These are phyloP conservation scores for Oscheius onirici DNA, from an alignment of 2,888 invertebrate species.

Conservation along the genomic window DNA sequence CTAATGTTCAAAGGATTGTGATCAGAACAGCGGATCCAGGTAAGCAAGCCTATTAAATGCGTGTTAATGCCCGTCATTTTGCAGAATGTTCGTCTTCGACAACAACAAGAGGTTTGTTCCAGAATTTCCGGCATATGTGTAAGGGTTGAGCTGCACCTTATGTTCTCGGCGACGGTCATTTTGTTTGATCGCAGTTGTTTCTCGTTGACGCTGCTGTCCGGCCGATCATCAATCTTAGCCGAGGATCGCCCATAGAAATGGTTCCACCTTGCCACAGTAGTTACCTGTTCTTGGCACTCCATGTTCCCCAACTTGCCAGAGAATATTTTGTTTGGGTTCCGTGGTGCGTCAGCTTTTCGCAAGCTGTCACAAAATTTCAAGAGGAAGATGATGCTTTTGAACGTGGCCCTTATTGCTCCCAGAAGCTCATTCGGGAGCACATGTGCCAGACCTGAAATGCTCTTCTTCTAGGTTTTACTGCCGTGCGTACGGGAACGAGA, in stretches of 20 bases:
- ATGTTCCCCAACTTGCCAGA: neutral
- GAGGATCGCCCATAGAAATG: conserved; percentile 12
- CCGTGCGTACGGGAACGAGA: conserved; percentile 22
- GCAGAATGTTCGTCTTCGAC: conserved; percentile 19
- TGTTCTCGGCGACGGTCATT: conserved; percentile 30
- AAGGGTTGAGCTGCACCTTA: conserved; percentile 25
- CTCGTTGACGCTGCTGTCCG: conserved; percentile 24
- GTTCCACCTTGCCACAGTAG: neutral
- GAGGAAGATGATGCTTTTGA: neutral
- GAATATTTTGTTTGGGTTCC: neutral
- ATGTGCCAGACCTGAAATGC: neutral
- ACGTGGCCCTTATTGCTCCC: conserved; percentile 3
- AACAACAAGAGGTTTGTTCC: conserved; percentile 18
- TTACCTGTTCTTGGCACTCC: neutral
- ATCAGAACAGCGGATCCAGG: conserved; percentile 10
- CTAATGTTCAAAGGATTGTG: neutral
- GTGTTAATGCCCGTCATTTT: neutral
- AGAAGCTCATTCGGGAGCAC: conserved; percentile 6
- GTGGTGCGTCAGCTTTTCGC: neutral
- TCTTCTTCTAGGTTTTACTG: conserved; percentile 11
- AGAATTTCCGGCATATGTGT: conserved; percentile 18
- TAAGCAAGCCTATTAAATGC: neutral
- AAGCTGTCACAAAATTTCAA: neutral
- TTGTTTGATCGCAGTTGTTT: conserved; percentile 33
- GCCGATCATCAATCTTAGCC: conserved; percentile 19